Evolutionary conservation across 1,140 invertebrate genomes (phyloP).

Genomic region (Drosophila insularis): DNA sequence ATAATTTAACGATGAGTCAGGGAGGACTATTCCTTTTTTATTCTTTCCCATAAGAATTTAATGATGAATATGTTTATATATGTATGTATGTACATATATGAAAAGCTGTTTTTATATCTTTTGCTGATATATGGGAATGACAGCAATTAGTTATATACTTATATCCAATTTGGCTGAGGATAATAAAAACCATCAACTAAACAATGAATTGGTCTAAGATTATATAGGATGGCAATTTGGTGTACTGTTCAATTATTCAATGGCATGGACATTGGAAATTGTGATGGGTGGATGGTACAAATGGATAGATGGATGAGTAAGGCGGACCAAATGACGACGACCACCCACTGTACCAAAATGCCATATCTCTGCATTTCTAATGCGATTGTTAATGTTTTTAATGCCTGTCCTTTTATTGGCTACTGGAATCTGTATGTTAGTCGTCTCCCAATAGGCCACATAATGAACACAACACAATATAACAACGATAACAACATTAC

Average conservation of each 20-base stretch:
- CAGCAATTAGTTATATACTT: slow-evolving; percentile 8
- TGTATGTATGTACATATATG: not conserved
- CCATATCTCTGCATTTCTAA: slow-evolving; percentile 55
- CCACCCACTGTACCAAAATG: not conserved
- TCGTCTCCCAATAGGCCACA: slow-evolving; percentile 36
- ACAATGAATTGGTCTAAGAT: slow-evolving; percentile 8
- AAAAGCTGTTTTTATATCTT: not conserved
- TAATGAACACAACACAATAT: slow-evolving; percentile 48
- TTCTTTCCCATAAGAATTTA: not conserved
- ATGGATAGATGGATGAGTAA: not conserved
- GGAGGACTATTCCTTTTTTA: no score
- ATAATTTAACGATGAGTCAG: no score
- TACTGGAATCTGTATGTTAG: slow-evolving; percentile 38
- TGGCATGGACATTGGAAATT: not conserved
- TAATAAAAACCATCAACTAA: slow-evolving; percentile 6
- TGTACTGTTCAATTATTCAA: slow-evolving; percentile 10
- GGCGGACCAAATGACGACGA: not conserved
- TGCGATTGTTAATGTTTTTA: slow-evolving; percentile 75
- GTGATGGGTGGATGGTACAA: not conserved
- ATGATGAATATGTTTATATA: not conserved
- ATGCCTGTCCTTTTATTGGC: slow-evolving; percentile 70
- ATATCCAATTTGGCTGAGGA: not conserved
- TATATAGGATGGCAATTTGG: slow-evolving; percentile 5
- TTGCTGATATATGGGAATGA: slow-evolving; percentile 2
- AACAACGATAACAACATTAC: not conserved